Evolutionary conservation across 2,797 vertebrate genomes (phyloP), one percentile per base, ranked within the genome.

Genomic region (Labeo calbasu): DNA sequence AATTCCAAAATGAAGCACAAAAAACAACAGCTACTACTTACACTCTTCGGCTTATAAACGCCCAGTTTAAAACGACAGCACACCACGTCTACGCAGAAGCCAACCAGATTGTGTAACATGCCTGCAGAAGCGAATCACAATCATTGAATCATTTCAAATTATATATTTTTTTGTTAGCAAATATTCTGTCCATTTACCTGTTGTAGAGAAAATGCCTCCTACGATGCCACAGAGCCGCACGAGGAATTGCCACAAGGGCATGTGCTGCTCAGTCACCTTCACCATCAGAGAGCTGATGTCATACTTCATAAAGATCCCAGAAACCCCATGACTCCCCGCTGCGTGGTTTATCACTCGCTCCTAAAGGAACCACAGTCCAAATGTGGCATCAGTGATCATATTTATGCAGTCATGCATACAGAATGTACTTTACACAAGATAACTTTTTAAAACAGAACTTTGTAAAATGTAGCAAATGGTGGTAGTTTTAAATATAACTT

Each of bases 261-360:
- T 99, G 91, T 99, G 97, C 85, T 99, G 96, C 92, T 99, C 98
- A 0, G 97, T 99, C 87, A 99, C 97, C 0, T 93, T 98, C 86
- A 99, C 98, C 98, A 98, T 99, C 4, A 99, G 94, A 17, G 98
- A 99, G 91, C 96, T 99, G 92, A 99, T 97, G 80, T 99, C 98
- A 0, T 99, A 99, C 83, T 99, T 99, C 97, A 99, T 98, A 87
- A 99, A 99, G 93, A 99, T 98, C 88, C 98, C 98, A 0, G 98
- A 99, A 77, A 99, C 97, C 0, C 98, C 98, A 2, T 99, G 98
- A 90, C 98, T 99, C 91, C 98, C 98, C 32, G 96, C 95, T 66
- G 97, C 97, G 7, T 99, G 98, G 92, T 99, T 98, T 89, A 99
- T 99, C 43, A 94, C 95, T 55, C 98, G 94, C 86, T 99, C 98